Evolutionary conservation across 2,888 invertebrate species (phyloP).

Genomic region (Eupsilia transversa): DNA sequence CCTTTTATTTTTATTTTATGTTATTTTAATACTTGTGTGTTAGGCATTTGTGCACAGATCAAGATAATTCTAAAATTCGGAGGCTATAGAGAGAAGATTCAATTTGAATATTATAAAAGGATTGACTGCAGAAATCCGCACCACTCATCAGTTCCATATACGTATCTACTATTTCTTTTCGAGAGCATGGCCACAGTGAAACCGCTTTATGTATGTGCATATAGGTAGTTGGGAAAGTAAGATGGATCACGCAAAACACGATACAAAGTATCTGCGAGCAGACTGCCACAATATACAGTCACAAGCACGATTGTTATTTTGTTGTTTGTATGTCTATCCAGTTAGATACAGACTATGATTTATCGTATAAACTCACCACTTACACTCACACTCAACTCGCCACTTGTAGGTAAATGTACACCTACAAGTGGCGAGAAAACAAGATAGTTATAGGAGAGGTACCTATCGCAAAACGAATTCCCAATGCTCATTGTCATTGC

Average conservation of each 20-base stretch:
- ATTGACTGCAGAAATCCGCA: not conserved
- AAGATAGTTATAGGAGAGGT: too few species aligned
- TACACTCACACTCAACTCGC: too few species aligned
- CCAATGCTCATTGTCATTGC: not conserved
- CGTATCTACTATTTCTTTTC: not conserved
- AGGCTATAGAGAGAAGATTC: not conserved
- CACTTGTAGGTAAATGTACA: not conserved
- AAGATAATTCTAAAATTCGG: not conserved
- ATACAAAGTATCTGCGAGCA: not conserved
- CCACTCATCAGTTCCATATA: not conserved
- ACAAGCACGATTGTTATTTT: not conserved
- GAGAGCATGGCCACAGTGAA: not conserved
- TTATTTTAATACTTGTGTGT: not conserved
- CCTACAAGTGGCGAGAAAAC: not conserved
- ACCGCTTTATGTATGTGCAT: not conserved
- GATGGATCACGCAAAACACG: not conserved
- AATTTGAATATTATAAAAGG: slow-evolving; percentile 9
- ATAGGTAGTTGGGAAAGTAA: slow-evolving; percentile 1
- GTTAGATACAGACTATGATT: not conserved
- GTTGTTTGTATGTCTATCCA: not conserved
- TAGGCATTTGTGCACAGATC: not conserved
- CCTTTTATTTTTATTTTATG: not conserved
- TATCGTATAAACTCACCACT: too few species aligned
- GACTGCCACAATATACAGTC: not conserved
- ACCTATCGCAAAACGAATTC: too few species aligned